phyloP scores from a whole-genome alignment of 1,140 invertebrate species.

The Rhyzopertha dominica region DNA sequence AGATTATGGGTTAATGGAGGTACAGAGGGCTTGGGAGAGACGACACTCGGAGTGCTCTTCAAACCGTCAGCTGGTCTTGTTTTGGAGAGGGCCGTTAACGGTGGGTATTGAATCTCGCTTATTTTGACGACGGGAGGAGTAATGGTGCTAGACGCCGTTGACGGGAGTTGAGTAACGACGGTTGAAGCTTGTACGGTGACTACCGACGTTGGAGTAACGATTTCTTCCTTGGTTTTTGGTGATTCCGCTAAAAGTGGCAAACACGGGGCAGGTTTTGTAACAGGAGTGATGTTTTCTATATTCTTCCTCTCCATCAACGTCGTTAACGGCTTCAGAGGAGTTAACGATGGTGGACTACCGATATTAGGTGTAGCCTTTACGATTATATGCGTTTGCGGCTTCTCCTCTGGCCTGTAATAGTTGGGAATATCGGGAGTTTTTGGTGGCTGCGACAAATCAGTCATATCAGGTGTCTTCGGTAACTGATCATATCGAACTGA shows the following conservation, averaged over 20 bases:
- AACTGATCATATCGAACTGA: conserved; percentile 40
- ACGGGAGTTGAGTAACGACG: too few species aligned
- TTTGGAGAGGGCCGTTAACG: conserved; percentile 19
- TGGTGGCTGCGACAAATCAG: conserved; percentile 48
- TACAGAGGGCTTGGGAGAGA: not conserved
- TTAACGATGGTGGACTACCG: conserved; percentile 38
- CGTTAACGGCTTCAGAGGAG: conserved; percentile 40
- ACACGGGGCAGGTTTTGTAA: too few species aligned
- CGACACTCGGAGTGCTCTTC: too few species aligned
- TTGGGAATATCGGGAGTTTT: conserved; percentile 48
- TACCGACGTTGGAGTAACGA: conserved; percentile 39
- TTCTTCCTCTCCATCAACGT: too few species aligned
- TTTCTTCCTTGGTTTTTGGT: too few species aligned
- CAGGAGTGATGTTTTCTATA: too few species aligned
- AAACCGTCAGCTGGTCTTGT: conserved; percentile 13
- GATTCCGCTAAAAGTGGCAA: too few species aligned
- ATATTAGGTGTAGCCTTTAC: conserved; percentile 27
- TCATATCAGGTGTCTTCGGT: conserved; percentile 46
- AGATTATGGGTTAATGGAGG: conserved; percentile 13
- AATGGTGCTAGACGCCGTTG: too few species aligned
- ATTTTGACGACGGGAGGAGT: conserved; percentile 43
- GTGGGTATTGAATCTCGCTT: conserved; percentile 21
- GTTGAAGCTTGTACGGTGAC: not conserved
- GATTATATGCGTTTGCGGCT: conserved; percentile 16
- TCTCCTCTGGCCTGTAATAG: conserved; percentile 28